Conservation (phyloP, 2,113 vertebrate species). For the Sarotherodon lohbergeri region DNA sequence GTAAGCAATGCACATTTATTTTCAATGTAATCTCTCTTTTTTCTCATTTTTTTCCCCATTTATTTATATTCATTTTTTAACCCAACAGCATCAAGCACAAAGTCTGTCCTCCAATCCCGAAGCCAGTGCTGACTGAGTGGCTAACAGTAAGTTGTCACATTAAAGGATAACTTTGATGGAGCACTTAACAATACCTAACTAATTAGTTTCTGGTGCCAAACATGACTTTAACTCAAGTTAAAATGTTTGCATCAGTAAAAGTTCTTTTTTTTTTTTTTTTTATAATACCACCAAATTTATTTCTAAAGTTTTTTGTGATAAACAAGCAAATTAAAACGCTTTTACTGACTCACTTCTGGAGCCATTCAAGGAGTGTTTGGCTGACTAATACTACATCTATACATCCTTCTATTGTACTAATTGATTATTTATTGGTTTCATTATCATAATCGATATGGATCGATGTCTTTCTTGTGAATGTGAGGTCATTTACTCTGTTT, state of each 20-base stretch:
- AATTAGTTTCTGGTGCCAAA: background rate
- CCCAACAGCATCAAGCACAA: conserved; percentile 46
- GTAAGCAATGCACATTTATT: background rate
- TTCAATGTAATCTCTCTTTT: background rate
- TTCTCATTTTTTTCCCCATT: background rate
- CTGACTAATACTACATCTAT: background rate
- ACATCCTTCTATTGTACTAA: background rate
- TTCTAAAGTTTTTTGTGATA: background rate
- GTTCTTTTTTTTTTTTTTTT: background rate
- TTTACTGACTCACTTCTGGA: background rate
- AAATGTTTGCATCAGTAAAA: background rate
- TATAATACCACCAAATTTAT: background rate
- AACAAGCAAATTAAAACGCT: background rate
- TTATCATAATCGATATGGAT: background rate
- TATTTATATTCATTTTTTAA: background rate
- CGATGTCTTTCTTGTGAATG: background rate
- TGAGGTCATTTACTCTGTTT: background rate
- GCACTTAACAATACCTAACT: background rate
- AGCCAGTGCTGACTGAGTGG: conserved; percentile 40
- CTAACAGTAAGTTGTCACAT: conserved; percentile 12
- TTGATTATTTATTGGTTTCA: background rate
- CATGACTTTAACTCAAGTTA: background rate
- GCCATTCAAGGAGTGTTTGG: background rate
- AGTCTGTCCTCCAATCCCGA: conserved; percentile 48
- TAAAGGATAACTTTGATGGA: background rate